These are phyloP conservation scores for Platygyra sinensis DNA, from an alignment of 64 coral and sea anemone genomes.

Conservation along the genomic window DNA sequence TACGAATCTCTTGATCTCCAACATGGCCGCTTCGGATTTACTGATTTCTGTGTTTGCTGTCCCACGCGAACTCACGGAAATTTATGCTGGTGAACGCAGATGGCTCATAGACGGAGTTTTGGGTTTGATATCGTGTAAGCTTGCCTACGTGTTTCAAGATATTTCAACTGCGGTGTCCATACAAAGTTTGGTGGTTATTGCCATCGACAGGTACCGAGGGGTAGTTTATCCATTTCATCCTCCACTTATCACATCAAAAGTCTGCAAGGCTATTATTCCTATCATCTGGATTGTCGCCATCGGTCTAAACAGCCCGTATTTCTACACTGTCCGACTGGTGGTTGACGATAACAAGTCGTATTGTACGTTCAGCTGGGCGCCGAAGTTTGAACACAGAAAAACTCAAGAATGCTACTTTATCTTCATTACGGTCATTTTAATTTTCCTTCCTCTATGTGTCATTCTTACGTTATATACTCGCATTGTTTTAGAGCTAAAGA, in stretches of 20 bases:
- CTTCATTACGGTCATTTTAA: no score
- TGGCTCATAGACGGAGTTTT: constrained; percentile 22
- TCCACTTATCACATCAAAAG: background rate
- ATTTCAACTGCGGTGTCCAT: constrained; percentile 34
- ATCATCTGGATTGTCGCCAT: background rate
- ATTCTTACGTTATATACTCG: no score
- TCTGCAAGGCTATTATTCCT: background rate
- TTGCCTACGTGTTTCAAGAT: constrained; percentile 24
- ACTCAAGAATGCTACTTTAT: no score
- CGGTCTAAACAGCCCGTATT: background rate
- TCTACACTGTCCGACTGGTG: background rate
- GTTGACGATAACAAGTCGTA: no score
- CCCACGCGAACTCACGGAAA: background rate
- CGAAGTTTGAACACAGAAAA: no score
- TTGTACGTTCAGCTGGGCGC: no score
- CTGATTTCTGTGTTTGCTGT: constrained; percentile 10
- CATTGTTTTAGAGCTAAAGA: no score
- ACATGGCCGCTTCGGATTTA: constrained; percentile 47
- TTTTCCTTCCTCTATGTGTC: no score
- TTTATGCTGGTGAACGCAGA: background rate
- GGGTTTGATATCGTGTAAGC: constrained; percentile 20
- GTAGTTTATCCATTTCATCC: constrained; percentile 14
- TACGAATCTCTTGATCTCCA: constrained; percentile 42
- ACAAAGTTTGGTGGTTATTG: constrained; percentile 47
- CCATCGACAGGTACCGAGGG: constrained; percentile 40